Evolutionary conservation across 2,888 invertebrate species (phyloP).

Genomic region (Synanthedon myopaeformis): DNA sequence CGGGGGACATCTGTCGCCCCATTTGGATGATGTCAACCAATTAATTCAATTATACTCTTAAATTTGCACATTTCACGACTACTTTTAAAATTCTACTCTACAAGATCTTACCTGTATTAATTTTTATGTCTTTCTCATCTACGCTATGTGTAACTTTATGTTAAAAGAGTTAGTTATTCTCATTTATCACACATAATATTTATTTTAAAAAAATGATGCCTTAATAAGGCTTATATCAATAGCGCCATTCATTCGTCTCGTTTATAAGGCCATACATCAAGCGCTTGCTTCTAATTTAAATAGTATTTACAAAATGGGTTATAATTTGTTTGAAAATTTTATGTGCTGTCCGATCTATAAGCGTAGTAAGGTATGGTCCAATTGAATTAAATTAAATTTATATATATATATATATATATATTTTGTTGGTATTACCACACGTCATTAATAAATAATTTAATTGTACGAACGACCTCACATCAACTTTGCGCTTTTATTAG

Average conservation of each 20-base stretch:
- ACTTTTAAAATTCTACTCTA: constrained; percentile 2
- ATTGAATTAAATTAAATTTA: background rate
- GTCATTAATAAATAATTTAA: no score
- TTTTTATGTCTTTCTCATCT: no score
- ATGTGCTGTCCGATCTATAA: constrained; percentile 15
- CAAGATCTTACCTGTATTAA: no score
- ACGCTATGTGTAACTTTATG: no score
- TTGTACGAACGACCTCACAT: no score
- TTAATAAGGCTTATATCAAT: constrained; percentile 33
- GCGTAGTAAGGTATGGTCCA: background rate
- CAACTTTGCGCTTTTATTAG: no score
- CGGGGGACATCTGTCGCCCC: constrained; percentile 43
- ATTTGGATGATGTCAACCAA: constrained; percentile 29
- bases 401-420: no score
- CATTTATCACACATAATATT: constrained; percentile 23
- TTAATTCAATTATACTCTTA: constrained; percentile 14
- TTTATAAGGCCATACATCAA: constrained; percentile 25
- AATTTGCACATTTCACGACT: constrained; percentile 13
- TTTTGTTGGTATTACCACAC: no score
- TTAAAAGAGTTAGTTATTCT: constrained; percentile 19
- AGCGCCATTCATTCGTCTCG: constrained; percentile 33
- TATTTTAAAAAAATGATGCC: constrained; percentile 22
- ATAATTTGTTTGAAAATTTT: constrained; percentile 21
- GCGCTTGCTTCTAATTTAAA: constrained; percentile 36
- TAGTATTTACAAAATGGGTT: constrained; percentile 33